Base-by-base conservation (phyloP, 2,113 vertebrate species). In the Antennarius striatus region DNA sequence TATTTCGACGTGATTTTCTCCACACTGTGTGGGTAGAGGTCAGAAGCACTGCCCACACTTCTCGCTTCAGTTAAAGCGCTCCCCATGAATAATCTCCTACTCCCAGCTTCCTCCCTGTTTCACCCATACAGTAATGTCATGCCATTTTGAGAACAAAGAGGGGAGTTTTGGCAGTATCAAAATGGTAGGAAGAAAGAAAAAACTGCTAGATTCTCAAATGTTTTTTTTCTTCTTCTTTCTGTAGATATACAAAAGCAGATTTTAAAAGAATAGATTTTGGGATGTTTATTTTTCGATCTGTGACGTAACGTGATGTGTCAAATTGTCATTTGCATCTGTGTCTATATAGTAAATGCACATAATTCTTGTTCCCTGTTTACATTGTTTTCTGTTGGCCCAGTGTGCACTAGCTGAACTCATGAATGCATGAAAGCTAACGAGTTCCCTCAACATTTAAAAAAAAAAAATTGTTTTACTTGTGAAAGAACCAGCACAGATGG, bases 401-500 rank as follows among this genome's bases (percentile, higher is more conserved):
- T 54, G 65, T 67, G 61, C 62, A 49, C 48, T 61, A 46, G 64
- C 50, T 63, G 61, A 70, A 68, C 61, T 71, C 15, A 78, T 22
- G 22, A 68, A 75, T 40, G 76, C 58, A 69, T n/a, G 45, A 50
- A 62, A 49, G 3, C 63, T 68, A 58, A 63, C 70, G 67, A 67
- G 74, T 69, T 39, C 56, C 13, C 60, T 36, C 46, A 53, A 11
- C 0, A 17, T 54, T 52, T 39, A n/a, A n/a, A n/a, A n/a, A n/a
- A n/a, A n/a, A n/a, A n/a, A n/a, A n/a, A n/a, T n/a, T n/a, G n/a
- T n/a, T 65, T 70, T 56, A 57, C 55, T 54, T 68, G 62, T 82
- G 77, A 89, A 83, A 79, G 64, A 80, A 80, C 53, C 54, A 8
- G 84, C 87, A 84, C 91, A 93, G 91, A 92, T 92, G 91, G 89